Conservation (phyloP, 2,888 invertebrate genomes). For the Caenorhabditis virilis region DNA sequence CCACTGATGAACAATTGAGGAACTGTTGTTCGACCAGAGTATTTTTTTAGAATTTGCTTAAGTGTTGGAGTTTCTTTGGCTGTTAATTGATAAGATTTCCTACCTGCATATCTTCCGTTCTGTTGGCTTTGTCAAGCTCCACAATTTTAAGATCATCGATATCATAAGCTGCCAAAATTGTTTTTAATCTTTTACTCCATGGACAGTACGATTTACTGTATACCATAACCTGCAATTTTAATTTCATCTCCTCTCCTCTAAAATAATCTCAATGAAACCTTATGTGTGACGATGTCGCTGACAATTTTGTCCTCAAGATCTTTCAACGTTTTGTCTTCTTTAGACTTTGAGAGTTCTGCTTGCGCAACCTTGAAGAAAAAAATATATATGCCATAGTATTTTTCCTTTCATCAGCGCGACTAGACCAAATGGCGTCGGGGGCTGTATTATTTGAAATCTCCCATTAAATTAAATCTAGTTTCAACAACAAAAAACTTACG, state of each 20-base stretch:
- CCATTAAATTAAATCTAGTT: too few species aligned
- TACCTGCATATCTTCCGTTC: conserved; percentile 56
- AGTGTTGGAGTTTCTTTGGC: conserved; percentile 3
- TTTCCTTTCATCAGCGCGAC: too few species aligned
- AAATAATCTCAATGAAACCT: conserved; percentile 7
- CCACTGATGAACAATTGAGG: conserved; percentile 57
- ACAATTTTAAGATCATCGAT: conserved; percentile 56
- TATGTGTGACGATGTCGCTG: conserved; percentile 33
- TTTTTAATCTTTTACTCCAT: conserved; percentile 52
- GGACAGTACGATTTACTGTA: conserved; percentile 63
- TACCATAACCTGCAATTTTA: conserved; percentile 50
- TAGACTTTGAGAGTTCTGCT: conserved; percentile 27
- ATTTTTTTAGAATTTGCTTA: conserved; percentile 47
- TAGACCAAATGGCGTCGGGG: too few species aligned
- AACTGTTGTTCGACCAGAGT: conserved; percentile 52
- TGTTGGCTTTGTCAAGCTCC: conserved; percentile 49
- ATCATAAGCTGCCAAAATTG: conserved; percentile 46
- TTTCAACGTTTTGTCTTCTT: conserved; percentile 32
- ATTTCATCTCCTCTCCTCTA: neutral
- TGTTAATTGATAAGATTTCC: neutral
- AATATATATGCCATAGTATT: too few species aligned
- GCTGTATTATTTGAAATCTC: too few species aligned
- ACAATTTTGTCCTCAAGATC: conserved; percentile 37
- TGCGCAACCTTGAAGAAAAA: conserved; percentile 22
- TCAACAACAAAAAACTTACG: too few species aligned